Evolutionary conservation across 2,113 vertebrate species (phyloP), one percentile per base, ranked within the genome.

Genomic region (Podarcis muralis): DNA sequence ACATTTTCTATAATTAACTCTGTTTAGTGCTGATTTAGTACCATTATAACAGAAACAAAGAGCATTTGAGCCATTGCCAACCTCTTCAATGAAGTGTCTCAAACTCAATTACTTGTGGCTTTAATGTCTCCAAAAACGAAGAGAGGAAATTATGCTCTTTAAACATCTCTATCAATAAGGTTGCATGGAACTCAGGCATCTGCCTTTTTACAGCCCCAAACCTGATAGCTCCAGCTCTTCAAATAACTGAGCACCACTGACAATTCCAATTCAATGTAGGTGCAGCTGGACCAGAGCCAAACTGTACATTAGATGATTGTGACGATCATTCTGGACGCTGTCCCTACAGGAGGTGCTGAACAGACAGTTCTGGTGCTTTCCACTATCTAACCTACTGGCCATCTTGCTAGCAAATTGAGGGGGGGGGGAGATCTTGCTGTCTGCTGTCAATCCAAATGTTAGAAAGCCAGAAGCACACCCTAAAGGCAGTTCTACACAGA

Each of bases 11-110:
- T 83, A 83, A 83, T 87, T 1, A 0, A 88, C 8, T 66, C 69
- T 87, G 53, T 16, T 37, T 90, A 93, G 85, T 91, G 37, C 30
- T 4, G 30, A 91, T 90, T 88, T 90, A 77, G 71, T 32, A 80
- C 15, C 62, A 71, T 89, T 88, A 84, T 89, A 89, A 74, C 53
- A 86, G 84, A 89, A 81, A 30, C 35, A 90, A 81, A 66, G 85
- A 81, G 37, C 59, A 82, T 86, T 90, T 86, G 79, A 86, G 82
- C 79, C 84, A 82, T 76, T 86, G 84, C 59, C 84, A 82, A 59
- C 71, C 71, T 77, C 71, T 83, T 86, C 80, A 43, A 32, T 86
- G 79, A 86, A 90, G 71, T 89, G 79, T 69, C 37, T 86, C 40
- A 82, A 76, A 57, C 59, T 53, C 76, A 40, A 76, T 66, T 82